These are phyloP conservation scores for Bombus consobrinus DNA, from an alignment of 1,140 invertebrate species.

Conservation along the genomic window DNA sequence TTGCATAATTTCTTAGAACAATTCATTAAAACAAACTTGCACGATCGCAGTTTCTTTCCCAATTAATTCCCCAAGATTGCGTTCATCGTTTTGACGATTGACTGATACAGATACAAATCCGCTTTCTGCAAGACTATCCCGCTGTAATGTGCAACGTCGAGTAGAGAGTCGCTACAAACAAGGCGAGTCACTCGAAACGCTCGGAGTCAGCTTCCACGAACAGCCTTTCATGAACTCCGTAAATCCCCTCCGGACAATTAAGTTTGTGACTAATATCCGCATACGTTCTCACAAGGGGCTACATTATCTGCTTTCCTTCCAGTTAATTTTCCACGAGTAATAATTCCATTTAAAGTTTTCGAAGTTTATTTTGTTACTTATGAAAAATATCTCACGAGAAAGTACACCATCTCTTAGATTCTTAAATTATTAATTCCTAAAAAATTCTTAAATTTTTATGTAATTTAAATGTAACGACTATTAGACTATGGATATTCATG, in stretches of 20 bases:
- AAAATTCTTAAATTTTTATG: too few species aligned
- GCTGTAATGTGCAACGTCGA: neutral
- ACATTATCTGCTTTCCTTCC: neutral
- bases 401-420: too few species aligned
- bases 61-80: neutral
- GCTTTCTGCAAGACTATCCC: neutral
- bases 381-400: neutral
- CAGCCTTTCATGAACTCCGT: neutral
- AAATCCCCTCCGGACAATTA: constrained; percentile 15
- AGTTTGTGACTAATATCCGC: neutral
- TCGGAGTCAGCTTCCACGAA: neutral
- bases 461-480: too few species aligned
- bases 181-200: neutral
- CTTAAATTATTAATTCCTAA: too few species aligned
- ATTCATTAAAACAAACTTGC: constrained; percentile 30
- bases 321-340: neutral
- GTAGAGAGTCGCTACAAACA: too few species aligned
- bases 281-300: neutral
- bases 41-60: neutral
- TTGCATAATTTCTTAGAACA: neutral
- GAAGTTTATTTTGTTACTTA: neutral
- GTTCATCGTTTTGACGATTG: neutral
- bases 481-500: too few species aligned
- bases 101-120: constrained; percentile 14
- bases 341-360: neutral